Percentiles rank a stretch among this genome's conserved stretches.
Conservation (phyloP, 2,888 invertebrate species). For the Dexiosoma caninum region DNA sequence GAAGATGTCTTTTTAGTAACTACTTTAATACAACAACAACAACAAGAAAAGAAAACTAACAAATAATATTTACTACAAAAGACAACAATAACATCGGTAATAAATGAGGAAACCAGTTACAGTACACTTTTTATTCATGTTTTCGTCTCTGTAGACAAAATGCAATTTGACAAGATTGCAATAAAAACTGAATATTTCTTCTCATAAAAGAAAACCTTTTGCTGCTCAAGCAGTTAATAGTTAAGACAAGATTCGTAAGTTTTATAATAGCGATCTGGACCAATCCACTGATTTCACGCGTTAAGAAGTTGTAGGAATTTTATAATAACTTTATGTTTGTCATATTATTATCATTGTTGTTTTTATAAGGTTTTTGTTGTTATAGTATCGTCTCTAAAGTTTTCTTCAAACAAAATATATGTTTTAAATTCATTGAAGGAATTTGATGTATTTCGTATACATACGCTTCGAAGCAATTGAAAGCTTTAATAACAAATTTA, state of each 20-base stretch:
- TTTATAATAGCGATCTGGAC: not conserved
- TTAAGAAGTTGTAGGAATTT: not conserved
- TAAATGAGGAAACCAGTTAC: constrained; percentile 29
- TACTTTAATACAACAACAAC: constrained; percentile 27
- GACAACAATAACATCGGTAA: not conserved
- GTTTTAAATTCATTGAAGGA: not conserved
- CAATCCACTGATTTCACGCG: not conserved
- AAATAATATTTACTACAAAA: not conserved
- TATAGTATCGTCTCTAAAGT: too few relatives aligned
- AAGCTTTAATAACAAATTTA: not conserved
- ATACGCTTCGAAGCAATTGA: not conserved
- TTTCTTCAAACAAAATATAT: too few relatives aligned
- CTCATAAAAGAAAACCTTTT: not conserved
- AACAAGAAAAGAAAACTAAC: not conserved
- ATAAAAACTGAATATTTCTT: not conserved
- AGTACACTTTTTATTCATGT: not conserved
- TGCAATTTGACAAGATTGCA: constrained; percentile 12
- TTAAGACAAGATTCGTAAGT: not conserved
- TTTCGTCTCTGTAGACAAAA: not conserved
- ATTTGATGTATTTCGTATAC: not conserved
- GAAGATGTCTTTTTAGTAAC: constrained; percentile 45
- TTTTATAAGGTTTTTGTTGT: not conserved
- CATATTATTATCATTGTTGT: not conserved
- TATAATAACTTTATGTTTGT: not conserved
- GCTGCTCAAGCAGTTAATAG: too few relatives aligned